Base-by-base conservation (phyloP, 2,113 vertebrate genomes). In the Oncorhynchus nerka region DNA sequence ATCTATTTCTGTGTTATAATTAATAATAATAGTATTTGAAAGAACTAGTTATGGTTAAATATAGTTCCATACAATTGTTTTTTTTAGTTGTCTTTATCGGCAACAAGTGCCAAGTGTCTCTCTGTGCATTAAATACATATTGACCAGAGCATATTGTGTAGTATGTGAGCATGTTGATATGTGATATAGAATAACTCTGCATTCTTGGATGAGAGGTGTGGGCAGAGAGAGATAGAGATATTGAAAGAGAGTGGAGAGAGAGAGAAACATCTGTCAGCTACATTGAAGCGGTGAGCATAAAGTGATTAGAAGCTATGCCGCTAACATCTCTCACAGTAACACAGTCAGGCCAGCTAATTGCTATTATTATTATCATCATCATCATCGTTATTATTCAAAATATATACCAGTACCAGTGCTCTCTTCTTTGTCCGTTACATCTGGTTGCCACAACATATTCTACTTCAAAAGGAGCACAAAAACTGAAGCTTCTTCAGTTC, bases 291-390 rank as follows among this genome's bases (percentile, higher is more conserved):
- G 32, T 66, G 15, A 88, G 78, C 71, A 32, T 24, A 75, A 68
- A n/a, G 55, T 79, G 66, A 86, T 86, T 64, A 76, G 85, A 72
- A 73, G 82, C 85, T 81, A 83, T 4, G 78, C 9, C 39, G 39
- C 80, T 83, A 83, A 83, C 68, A 71, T 76, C 80, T 89, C 82
- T 89, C 83, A 89, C 81, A 91, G 84, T 81, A 84, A 22, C 85
- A 86, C 83, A 85, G 74, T 75, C 78, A 84, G 68, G 71, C 78
- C 78, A 81, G 84, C 81, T 72, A 61, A 64, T 67, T 62, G 84
- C 87, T 83, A 84, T 81, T 82, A 85, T 84, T 32, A 77, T 68
- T 1, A 4, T 4, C 13, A 73, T n/a, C 19, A 26, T 74, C 15
- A 75, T 64, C 6, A 45, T 28, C 2, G 26, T 75, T 67, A 61